Evolutionary conservation across 2,113 vertebrate species (phyloP), one percentile per base, ranked within the genome.

Genomic region (Corydoras maculifer): DNA sequence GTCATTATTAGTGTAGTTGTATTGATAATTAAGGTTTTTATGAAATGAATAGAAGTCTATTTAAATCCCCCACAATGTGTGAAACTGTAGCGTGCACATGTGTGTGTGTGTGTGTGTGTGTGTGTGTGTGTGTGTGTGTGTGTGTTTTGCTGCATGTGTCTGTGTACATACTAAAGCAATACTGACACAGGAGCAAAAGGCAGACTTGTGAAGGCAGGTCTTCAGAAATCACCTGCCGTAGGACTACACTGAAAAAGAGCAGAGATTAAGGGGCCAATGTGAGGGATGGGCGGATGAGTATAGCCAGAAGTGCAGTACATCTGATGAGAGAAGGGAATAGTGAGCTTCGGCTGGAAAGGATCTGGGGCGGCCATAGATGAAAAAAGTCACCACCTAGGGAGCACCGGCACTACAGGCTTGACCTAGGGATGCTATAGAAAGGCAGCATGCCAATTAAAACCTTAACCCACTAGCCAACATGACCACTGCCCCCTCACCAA

Each of bases 401-500:
- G 82, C 68, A 80, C 59, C 73, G 76, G 65, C 81, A 78, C 82
- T 76, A 78, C 76, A 83, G 82, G 68, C 75, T 79, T 86, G 82
- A 89, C 82, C 85, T 82, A 76, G 74, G 75, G 78, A 84, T 15
- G 76, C 70, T 75, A 72, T 67, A 74, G 65, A 78, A 74, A 78
- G 79, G 60, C 77, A 82, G 75, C 75, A 74, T 86, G 83, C 81
- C 83, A 87, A 86, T 89, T 86, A 88, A 87, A 88, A 87, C 75
- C 72, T 68, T 77, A 85, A 74, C 83, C 70, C 79, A 83, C 84
- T 80, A 64, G 70, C 72, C 77, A 65, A 63, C 64, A 70, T 59
- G 51, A 55, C 66, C 30, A 58, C 66, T 71, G 58, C 70, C 62
- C 68, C 73, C 14, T 80, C 73, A 77, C 55, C 66, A 76, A 71